phyloP scores from a whole-genome alignment of 2,888 invertebrate genomes.

The Margaritifera margaritifera region DNA sequence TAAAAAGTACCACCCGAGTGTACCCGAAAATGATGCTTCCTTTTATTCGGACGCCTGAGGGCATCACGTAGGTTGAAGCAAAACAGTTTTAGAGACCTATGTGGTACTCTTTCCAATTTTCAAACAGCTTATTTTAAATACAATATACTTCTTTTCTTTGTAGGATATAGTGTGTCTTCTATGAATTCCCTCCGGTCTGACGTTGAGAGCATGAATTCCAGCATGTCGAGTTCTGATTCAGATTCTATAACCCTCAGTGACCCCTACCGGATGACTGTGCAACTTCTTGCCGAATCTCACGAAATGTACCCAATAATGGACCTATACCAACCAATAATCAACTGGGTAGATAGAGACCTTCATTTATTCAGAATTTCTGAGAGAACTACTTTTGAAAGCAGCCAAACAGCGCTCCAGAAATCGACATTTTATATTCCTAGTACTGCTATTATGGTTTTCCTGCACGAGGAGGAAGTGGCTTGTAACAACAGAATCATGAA shows the following conservation, averaged over 20 bases:
- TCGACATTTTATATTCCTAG: constrained; percentile 45
- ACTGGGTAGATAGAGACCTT: constrained; percentile 57
- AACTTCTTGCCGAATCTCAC: constrained; percentile 53
- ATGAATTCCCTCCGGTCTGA: constrained; percentile 51
- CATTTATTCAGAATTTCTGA: constrained; percentile 51
- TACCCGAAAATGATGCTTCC: too few relatives aligned
- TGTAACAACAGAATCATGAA: constrained; percentile 50
- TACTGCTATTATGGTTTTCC: constrained; percentile 57
- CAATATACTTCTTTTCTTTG: constrained; percentile 9
- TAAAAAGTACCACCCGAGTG: too few relatives aligned
- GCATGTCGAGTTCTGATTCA: constrained; percentile 45
- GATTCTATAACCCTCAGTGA: constrained; percentile 49
- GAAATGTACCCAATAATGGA: constrained; percentile 52
- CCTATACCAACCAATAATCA: constrained; percentile 53
- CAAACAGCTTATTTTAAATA: background rate
- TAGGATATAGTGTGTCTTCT: constrained; percentile 54
- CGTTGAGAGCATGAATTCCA: constrained; percentile 46
- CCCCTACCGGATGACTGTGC: constrained; percentile 51
- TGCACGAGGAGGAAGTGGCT: constrained; percentile 52
- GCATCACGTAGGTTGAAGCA: too few relatives aligned
- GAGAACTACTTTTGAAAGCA: constrained; percentile 18
- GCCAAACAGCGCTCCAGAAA: constrained; percentile 26
- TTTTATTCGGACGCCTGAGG: too few relatives aligned
- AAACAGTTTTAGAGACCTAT: too few relatives aligned
- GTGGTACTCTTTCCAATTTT: too few relatives aligned